These are phyloP conservation scores for Tinea pellionella DNA, from an alignment of 2,888 invertebrate species.

Conservation along the genomic window DNA sequence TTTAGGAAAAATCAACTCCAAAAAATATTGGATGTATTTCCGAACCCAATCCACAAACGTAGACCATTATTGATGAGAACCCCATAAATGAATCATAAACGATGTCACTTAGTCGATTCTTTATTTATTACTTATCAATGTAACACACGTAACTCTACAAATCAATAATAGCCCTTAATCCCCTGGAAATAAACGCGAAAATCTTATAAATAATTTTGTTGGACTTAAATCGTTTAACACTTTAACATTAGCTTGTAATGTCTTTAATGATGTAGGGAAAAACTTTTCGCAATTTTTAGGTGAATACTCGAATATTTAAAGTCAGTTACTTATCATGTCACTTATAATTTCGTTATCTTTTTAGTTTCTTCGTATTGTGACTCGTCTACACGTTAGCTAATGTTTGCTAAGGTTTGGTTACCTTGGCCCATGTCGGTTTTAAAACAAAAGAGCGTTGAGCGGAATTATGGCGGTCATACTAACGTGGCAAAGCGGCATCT, in stretches of 20 bases:
- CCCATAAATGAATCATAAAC: conserved; percentile 27
- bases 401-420: no score
- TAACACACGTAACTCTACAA: not conserved
- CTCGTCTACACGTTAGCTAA: no score
- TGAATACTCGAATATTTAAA: not conserved
- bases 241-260: conserved; percentile 1
- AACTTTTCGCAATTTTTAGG: not conserved
- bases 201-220: no score
- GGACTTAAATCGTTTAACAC: not conserved
- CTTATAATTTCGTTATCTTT: not conserved
- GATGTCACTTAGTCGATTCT: conserved; percentile 21
- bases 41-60: not conserved
- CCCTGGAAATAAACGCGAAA: no score
- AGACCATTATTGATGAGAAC: not conserved
- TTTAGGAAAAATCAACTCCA: not conserved
- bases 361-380: no score
- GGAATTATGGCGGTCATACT: no score
- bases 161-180: not conserved
- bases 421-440: no score
- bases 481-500: no score
- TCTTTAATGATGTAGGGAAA: not conserved
- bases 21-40: not conserved
- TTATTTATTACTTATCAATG: conserved; percentile 8
- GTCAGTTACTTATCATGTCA: not conserved
- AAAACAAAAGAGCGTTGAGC: no score